phyloP scores from a whole-genome alignment of 1,140 invertebrate species.

The Globodera rostochiensis region DNA sequence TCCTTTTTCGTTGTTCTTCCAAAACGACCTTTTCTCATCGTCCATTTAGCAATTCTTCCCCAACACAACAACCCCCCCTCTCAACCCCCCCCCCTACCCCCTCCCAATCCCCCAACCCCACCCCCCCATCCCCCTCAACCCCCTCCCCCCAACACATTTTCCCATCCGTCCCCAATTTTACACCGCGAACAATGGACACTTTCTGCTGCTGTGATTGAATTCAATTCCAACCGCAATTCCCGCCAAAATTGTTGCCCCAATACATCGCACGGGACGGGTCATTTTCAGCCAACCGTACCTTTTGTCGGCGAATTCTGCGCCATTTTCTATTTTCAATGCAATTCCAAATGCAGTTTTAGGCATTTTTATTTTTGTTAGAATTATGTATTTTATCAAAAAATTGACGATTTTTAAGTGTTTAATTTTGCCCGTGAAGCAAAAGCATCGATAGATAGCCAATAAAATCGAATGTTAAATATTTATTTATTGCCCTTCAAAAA shows the following conservation, averaged over 20 bases:
- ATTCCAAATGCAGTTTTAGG: neutral
- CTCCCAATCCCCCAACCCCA: no score
- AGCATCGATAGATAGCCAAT: neutral
- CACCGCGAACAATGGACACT: conserved; percentile 1
- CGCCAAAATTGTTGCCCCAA: conserved; percentile 1
- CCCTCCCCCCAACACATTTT: neutral
- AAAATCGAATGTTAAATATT: neutral
- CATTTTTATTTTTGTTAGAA: neutral
- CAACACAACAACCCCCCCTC: no score
- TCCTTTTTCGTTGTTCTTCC: neutral
- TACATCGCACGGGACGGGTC: neutral
- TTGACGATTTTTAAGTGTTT: neutral
- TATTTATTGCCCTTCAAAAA: neutral
- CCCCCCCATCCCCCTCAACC: no score
- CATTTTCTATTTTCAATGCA: neutral
- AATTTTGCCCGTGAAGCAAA: neutral
- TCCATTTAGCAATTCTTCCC: neutral
- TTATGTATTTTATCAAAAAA: neutral
- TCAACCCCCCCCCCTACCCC: no score
- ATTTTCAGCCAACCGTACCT: neutral
- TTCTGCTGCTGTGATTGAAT: neutral
- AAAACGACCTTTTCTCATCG: conserved; percentile 1
- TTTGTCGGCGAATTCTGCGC: neutral
- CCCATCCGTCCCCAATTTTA: neutral
- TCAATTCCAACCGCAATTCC: conserved; percentile 2